Evolutionary conservation across 2,113 vertebrate genomes (phyloP), one percentile per base, ranked within the genome.

Genomic region (Corydoras maculifer): DNA sequence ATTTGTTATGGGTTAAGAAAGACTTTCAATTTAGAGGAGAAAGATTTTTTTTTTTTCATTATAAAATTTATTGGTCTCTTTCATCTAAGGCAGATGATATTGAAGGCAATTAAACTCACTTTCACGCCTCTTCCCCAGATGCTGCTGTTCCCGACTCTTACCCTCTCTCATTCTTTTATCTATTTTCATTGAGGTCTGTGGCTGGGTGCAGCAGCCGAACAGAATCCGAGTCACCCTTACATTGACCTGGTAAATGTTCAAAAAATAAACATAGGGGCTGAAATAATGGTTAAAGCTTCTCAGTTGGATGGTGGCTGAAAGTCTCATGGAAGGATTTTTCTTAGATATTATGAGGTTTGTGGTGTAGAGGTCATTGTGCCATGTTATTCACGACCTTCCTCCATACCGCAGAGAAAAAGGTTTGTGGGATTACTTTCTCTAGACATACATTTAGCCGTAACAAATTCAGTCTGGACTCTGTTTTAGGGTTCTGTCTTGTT

Each of bases 31-130:
- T 57, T 32, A 10, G 35, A 43, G 35, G 35, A 51, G 49, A 67
- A 29, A 15, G 31, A 67, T 58, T 13, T 5, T 3, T 3, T 5
- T 3, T 3, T 31, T 60, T 53, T 59, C 31, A 51, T 55, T 25
- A 32, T 48, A 55, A 3, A 30, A 51, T 72, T 63, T 60, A 58
- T 15, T 69, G 55, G 31, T 30, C 53, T 55, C 54, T 65, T 59
- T 60, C 62, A 57, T 61, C 65, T 57, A 11, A 15, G 31, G 57
- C 57, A 65, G 65, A 74, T 74, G 72, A 77, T 81, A 73, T 73
- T 66, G 58, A 63, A 77, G 79, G 74, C 81, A 78, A 78, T 83
- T 79, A 81, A 79, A 73, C 70, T 61, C 64, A 67, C 53, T 79
- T 80, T 74, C 68, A 77, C 30, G 58, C 69, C 65, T 70, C 62